Conservation (phyloP, 2,797 vertebrate species). For the Moxostoma hubbsi region DNA sequence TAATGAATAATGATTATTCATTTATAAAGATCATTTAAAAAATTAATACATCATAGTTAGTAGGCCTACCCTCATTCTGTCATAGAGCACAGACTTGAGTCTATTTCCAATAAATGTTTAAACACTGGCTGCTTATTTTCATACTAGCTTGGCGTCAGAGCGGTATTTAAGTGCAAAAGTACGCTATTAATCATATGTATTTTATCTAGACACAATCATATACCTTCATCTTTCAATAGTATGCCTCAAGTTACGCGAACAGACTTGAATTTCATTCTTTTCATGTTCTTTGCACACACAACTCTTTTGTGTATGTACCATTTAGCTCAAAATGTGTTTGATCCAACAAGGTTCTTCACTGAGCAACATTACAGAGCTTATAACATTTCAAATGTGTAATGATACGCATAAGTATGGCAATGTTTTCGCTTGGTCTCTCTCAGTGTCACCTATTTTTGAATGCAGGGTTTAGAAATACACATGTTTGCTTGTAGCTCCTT, state of each 20-base stretch:
- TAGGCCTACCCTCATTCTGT: constrained; percentile 38
- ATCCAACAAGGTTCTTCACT: background rate
- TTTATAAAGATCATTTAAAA: constrained; percentile 42
- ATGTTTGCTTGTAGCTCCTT: constrained; percentile 74
- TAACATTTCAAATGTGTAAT: constrained; percentile 14
- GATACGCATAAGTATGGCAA: constrained; percentile 39
- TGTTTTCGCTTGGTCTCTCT: background rate
- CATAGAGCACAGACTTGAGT: background rate
- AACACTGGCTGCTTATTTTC: constrained; percentile 35
- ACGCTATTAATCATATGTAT: constrained; percentile 66
- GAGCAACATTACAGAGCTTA: background rate
- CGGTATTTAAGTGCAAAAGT: constrained; percentile 73
- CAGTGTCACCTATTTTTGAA: constrained; percentile 70
- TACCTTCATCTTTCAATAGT: constrained; percentile 65
- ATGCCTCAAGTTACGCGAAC: background rate
- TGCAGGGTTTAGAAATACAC: constrained; percentile 71
- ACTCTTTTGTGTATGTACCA: background rate
- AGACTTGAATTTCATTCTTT: background rate
- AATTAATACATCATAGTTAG: constrained; percentile 25
- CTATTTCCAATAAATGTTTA: constrained; percentile 41
- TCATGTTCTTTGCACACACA: background rate
- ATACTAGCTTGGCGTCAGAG: background rate
- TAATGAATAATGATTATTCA: constrained; percentile 24
- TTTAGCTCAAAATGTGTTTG: too few species aligned
- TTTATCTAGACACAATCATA: constrained; percentile 61